Conservation (phyloP, 2,888 invertebrate genomes). For the Heliconius aoede region DNA sequence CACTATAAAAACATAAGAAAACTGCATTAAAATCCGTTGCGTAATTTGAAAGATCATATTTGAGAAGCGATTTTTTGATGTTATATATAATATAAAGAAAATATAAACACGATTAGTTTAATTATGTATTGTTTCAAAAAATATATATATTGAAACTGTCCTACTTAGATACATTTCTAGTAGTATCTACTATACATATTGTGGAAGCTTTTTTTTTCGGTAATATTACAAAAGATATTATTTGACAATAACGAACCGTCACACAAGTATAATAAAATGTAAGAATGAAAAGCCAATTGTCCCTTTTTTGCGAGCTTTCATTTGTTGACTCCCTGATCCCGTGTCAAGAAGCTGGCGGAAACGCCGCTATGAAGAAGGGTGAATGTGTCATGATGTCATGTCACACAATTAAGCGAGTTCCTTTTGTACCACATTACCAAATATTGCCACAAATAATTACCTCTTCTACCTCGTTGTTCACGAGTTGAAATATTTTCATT, state of each 20-base stretch:
- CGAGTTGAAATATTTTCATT: background rate
- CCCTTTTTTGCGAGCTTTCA: conserved; percentile 16
- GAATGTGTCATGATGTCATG: background rate
- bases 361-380: conserved; percentile 3
- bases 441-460: background rate
- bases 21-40: background rate
- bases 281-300: conserved; percentile 6
- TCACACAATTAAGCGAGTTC: conserved; percentile 9
- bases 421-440: background rate
- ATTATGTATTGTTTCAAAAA: background rate
- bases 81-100: no score
- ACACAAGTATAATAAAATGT: conserved; percentile 10
- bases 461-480: background rate
- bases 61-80: no score
- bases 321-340: conserved; percentile 23
- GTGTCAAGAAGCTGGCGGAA: conserved; percentile 9
- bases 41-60: background rate
- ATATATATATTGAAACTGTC: background rate
- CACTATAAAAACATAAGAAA: no score
- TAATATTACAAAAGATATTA: conserved; percentile 1
- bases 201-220: background rate
- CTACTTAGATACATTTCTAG: background rate
- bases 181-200: background rate
- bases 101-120: no score
- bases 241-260: background rate